A percentile compares a stretch with the other conserved stretches of the same genome.
These are phyloP conservation scores for Perodicticus potto DNA, from an alignment of 2,797 vertebrate species.

Conservation along the genomic window DNA sequence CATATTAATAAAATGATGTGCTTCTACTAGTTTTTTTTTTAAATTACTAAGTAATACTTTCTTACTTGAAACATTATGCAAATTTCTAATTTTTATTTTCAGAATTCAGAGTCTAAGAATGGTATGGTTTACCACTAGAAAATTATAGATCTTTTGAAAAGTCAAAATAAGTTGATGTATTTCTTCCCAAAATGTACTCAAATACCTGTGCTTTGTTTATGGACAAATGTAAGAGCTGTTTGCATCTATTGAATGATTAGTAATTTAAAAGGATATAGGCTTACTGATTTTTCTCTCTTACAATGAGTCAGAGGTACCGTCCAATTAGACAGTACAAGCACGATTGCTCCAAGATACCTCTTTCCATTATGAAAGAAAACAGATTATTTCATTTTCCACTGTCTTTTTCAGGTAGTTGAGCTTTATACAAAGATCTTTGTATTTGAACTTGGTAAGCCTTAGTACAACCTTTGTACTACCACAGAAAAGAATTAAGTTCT, in stretches of 20 bases:
- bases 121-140: not conserved
- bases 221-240: not conserved
- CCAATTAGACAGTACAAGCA: not conserved
- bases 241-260: not conserved
- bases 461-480: not conserved
- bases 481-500: not conserved
- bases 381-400: not conserved
- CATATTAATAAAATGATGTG: conserved; percentile 65
- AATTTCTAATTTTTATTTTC: conserved; percentile 54
- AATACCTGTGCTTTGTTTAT: not conserved
- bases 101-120: not conserved
- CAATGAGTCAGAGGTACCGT: not conserved
- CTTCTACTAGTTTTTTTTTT: conserved; percentile 56
- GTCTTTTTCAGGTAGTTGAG: not conserved
- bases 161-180: not conserved
- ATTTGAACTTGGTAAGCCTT: not conserved
- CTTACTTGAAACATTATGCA: conserved; percentile 59
- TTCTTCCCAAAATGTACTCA: not conserved
- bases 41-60: conserved; percentile 63
- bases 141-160: conserved; percentile 37
- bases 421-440: not conserved
- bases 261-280: not conserved
- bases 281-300: not conserved
- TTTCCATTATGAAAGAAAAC: not conserved
- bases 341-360: not conserved